A percentile compares a stretch with the other conserved stretches of the same genome.
Conservation (phyloP, 2,797 vertebrate species). For the Enteromius argenteus region DNA sequence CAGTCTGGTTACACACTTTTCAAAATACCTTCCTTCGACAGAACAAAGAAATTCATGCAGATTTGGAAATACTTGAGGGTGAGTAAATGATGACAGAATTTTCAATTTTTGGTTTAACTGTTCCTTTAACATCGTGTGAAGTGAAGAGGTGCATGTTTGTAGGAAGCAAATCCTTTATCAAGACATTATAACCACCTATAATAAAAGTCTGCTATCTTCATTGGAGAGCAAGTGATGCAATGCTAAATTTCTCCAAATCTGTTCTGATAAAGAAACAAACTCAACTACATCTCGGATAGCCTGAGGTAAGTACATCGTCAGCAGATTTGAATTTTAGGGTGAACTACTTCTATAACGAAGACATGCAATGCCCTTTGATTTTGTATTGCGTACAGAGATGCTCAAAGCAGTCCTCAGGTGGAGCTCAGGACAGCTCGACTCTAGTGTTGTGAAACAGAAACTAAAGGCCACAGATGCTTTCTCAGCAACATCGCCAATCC, state of each 20-base stretch:
- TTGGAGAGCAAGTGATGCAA: not conserved
- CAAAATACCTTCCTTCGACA: no score
- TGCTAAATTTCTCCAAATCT: not conserved
- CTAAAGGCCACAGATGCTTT: slow-evolving; percentile 76
- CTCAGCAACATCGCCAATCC: slow-evolving; percentile 64
- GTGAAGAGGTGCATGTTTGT: not conserved
- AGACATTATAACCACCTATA: not conserved
- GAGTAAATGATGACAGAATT: no score
- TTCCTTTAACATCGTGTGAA: not conserved
- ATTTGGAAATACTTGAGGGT: no score
- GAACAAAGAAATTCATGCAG: no score
- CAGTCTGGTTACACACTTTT: no score
- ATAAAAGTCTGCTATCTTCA: not conserved
- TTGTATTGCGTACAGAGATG: not conserved
- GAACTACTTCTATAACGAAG: not conserved
- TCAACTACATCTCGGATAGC: not conserved
- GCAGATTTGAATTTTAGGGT: not conserved
- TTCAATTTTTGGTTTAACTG: no score
- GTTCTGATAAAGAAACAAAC: not conserved
- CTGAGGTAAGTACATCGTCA: not conserved
- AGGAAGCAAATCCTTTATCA: not conserved
- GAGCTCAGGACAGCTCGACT: not conserved
- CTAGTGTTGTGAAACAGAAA: slow-evolving; percentile 50
- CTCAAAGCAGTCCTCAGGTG: not conserved
- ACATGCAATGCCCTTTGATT: not conserved